These are phyloP conservation scores for Ophion obscuratus DNA, from an alignment of 2,888 invertebrate genomes.

Conservation along the genomic window DNA sequence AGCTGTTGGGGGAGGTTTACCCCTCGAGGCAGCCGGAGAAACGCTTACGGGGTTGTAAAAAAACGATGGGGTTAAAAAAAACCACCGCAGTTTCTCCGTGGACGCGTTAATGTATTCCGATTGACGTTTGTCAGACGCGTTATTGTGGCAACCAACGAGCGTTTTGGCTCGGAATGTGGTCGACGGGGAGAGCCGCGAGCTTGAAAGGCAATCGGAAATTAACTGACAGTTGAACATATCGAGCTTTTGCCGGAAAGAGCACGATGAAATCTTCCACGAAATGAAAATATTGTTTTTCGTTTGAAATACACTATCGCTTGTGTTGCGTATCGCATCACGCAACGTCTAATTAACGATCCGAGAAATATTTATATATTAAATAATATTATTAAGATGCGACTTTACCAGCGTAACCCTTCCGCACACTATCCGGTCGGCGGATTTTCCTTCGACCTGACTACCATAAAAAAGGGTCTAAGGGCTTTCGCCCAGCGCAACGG, in stretches of 20 bases:
- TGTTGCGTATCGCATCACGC: too few species aligned
- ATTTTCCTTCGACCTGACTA: too few species aligned
- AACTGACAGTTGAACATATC: neutral
- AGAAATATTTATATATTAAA: too few species aligned
- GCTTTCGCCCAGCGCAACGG: too few species aligned
- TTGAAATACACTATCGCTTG: neutral
- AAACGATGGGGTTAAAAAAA: constrained; percentile 19
- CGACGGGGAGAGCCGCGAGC: neutral
- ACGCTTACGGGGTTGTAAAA: constrained; percentile 30
- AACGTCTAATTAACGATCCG: too few species aligned
- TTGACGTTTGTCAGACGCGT: constrained; percentile 66
- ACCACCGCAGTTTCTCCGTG: constrained; percentile 23
- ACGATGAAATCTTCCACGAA: neutral
- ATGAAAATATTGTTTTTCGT: neutral
- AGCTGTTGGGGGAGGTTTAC: constrained; percentile 25
- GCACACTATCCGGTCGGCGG: too few species aligned
- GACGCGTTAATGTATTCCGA: constrained; percentile 72
- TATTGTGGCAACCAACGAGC: neutral
- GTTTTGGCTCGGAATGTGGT: neutral
- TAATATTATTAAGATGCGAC: too few species aligned
- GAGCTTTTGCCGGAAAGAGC: too few species aligned
- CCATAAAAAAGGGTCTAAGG: too few species aligned
- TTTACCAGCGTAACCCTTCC: too few species aligned
- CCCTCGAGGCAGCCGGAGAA: constrained; percentile 31
- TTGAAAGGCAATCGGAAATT: neutral